Percentiles rank a stretch among this genome's conserved stretches.
These are phyloP conservation scores for Elmis aenea DNA, from an alignment of 2,888 invertebrate species.

Conservation along the genomic window DNA sequence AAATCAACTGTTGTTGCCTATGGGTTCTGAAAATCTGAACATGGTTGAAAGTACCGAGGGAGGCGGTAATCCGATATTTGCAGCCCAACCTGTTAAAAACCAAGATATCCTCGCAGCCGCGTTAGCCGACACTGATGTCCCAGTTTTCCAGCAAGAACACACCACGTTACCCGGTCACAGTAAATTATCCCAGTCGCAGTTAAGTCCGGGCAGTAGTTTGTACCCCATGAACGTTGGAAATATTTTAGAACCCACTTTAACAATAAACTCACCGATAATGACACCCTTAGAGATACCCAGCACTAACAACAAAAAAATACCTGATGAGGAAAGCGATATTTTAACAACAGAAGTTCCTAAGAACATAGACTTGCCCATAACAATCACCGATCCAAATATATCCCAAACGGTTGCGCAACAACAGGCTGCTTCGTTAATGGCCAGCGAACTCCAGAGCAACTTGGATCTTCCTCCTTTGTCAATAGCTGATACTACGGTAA, in stretches of 20 bases:
- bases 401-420: constrained; percentile 50
- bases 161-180: constrained; percentile 38
- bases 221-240: constrained; percentile 55
- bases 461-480: constrained; percentile 68
- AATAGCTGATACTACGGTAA: constrained; percentile 63
- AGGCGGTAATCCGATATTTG: constrained; percentile 39
- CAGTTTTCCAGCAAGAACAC: constrained; percentile 59
- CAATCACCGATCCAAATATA: constrained; percentile 71
- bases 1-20: constrained; percentile 35
- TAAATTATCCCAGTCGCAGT: constrained; percentile 49
- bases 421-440: constrained; percentile 37
- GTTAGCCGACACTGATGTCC: constrained; percentile 68
- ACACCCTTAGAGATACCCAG: constrained; percentile 70
- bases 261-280: constrained; percentile 78
- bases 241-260: constrained; percentile 70
- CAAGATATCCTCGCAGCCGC: constrained; percentile 73
- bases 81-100: constrained; percentile 44
- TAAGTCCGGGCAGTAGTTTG: constrained; percentile 57
- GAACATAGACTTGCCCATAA: constrained; percentile 69
- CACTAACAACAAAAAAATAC: constrained; percentile 43
- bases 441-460: constrained; percentile 36
- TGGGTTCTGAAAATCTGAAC: constrained; percentile 27
- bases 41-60: constrained; percentile 30
- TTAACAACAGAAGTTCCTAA: constrained; percentile 52
- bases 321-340: constrained; percentile 39